A percentile compares a stretch with the other conserved stretches of the same genome.
These are phyloP conservation scores for Leptogaster cylindrica DNA, from an alignment of 2,888 invertebrate species.

Conservation along the genomic window DNA sequence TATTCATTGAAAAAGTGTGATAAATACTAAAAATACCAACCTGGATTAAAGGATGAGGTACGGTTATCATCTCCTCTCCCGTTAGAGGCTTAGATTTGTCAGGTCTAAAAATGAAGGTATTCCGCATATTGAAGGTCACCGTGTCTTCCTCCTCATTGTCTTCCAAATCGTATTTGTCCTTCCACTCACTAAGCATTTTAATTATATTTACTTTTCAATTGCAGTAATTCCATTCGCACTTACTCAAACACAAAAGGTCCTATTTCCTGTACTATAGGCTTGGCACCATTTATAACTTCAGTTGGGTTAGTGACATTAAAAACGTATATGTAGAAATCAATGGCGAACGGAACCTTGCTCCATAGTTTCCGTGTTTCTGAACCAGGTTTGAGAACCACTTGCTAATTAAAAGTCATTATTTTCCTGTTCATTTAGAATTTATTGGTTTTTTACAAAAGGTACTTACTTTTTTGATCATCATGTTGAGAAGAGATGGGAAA, in stretches of 20 bases:
- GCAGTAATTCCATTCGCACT: constrained; percentile 56
- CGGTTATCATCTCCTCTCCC: constrained; percentile 72
- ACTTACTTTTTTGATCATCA: constrained; percentile 44
- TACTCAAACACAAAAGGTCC: constrained; percentile 86
- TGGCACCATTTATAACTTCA: constrained; percentile 71
- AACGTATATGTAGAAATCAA: constrained; percentile 76
- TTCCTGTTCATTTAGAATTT: not conserved
- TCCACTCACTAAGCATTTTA: constrained; percentile 71
- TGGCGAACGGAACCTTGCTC: constrained; percentile 74
- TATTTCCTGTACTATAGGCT: constrained; percentile 75
- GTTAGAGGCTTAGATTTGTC: constrained; percentile 70
- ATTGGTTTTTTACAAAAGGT: not conserved
- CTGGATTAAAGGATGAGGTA: constrained; percentile 75
- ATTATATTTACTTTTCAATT: not conserved
- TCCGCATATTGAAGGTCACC: constrained; percentile 71
- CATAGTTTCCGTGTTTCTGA: constrained; percentile 77
- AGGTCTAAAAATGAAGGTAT: constrained; percentile 71
- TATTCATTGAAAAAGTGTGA: not conserved
- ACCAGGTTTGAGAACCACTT: constrained; percentile 72
- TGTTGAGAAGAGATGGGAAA: constrained; percentile 44
- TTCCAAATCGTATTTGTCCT: constrained; percentile 74
- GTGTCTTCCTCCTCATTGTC: constrained; percentile 76
- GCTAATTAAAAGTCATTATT: constrained; percentile 62
- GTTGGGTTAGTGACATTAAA: constrained; percentile 81
- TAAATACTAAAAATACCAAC: constrained; percentile 63